Base-by-base conservation (phyloP, 2,888 invertebrate species). In the Tipula vernalis region DNA sequence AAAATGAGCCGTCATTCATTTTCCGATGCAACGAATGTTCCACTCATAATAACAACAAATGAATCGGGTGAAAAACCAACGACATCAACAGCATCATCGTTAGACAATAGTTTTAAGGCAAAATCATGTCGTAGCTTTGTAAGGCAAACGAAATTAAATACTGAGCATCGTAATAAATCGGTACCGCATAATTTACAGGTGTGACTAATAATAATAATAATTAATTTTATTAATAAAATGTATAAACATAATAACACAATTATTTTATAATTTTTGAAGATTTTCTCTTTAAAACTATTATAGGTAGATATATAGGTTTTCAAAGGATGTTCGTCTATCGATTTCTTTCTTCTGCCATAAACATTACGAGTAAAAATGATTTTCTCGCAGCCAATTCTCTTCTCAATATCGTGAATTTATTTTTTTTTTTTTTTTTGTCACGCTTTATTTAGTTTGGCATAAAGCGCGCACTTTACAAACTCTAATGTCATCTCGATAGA, bases 111-210 rank as follows among this genome's bases (percentile, higher is more conserved):
- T 88, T 89, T 88, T 87, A 89, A 89, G 87, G 88, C 89, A 84
- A 89, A 89, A 87, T 89, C 89, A 86, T 89, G 89, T 88, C 89
- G 89, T 87, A 89, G 89, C 88, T 89, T 89, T 88, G 88, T 89
- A 86, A 88, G 89, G 86, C 89, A 89, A 86, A 83, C 88, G 87
- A 89, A 89, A 87, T 88, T 89, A 87, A 88, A 89, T 87, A 88
- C 87, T 42, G 89, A 89, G 87, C 89, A 89, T 89, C 89, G 89
- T 86, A 89, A 89, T 89, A 89, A 89, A 89, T 89, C 89, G 83
- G 89, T 89, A 87, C 89, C 89, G 87, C 89, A 89, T 87, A 89
- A 89, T 88, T 88, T 89, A 88, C 89, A 89, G 89, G 89, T 89
- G 88, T 87, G 86, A 71, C 28, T 28, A 85, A 85, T 41, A n/a